Evolutionary conservation across 2,797 vertebrate species (phyloP).

Genomic region (Pogonophryne albipinna): DNA sequence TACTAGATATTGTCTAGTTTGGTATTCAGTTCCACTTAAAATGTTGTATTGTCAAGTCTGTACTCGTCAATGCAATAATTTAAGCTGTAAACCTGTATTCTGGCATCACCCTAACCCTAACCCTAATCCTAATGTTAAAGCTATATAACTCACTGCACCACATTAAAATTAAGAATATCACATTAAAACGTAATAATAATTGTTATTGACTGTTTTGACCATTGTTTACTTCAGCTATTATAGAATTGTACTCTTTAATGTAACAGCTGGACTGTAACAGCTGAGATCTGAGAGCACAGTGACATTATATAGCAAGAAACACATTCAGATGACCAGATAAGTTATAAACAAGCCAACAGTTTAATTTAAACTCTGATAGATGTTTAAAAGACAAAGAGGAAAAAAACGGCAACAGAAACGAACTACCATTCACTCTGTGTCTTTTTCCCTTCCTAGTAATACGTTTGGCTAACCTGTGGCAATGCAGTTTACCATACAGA

Average conservation of each 20-base stretch:
- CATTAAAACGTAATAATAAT: not conserved
- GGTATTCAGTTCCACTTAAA: too few species aligned
- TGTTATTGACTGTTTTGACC: not conserved
- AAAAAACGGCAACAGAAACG: not conserved
- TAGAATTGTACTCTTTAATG: not conserved
- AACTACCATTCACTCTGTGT: not conserved
- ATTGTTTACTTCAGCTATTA: not conserved
- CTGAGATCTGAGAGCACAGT: not conserved
- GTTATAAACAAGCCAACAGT: not conserved
- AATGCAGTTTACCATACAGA: too few species aligned
- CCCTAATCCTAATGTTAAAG: not conserved
- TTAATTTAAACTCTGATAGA: not conserved
- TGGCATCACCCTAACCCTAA: too few species aligned
- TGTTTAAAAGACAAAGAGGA: not conserved
- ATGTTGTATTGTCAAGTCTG: too few species aligned
- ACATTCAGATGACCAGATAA: not conserved
- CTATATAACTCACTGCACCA: not conserved
- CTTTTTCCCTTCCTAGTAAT: not conserved
- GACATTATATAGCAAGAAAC: not conserved
- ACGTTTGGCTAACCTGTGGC: not conserved
- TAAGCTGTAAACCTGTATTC: too few species aligned
- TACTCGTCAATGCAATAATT: not conserved
- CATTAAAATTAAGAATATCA: constrained; percentile 9
- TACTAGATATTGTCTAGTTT: too few species aligned
- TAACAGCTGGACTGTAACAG: too few species aligned